Base-by-base conservation (phyloP, 1,140 invertebrate species). In the Drosophila auraria region DNA sequence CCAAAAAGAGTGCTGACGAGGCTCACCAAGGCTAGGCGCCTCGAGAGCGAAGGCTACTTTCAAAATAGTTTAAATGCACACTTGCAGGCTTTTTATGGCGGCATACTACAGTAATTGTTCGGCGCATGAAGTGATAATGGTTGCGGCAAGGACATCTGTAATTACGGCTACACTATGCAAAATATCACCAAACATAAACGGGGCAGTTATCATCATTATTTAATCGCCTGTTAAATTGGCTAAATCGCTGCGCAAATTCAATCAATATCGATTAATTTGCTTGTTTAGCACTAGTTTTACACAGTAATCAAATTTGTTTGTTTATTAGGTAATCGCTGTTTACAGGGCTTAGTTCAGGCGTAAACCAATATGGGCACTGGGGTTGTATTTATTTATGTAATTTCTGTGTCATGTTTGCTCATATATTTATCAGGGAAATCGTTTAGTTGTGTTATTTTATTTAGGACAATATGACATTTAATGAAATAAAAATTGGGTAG, bases 31-130 rank as follows among this genome's bases (percentile, higher is more conserved):
- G 12, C 5, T 7, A 25, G 69, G 66, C 57, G 64, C 17, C 44
- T 45, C 47, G 17, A 33, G 25, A 64, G 38, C n/a, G 63, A 53
- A 20, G 59, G 44, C 51, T 47, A 61, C 70, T 74, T 83, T 65
- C 30, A 17, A 62, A 80, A 83, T 80, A 71, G 66, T 82, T 77
- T 60, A 68, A 83, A 83, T 63, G 66, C 82, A 57, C 44, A 64
- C 59, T 75, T 57, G 59, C 72, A 66, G 45, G 64, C 50, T 45
- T 56, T 64, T 60, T 47, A 69, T 45, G 56, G 40, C 57, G 47
- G 57, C n/a, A 49, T 12, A 14, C 38, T 33, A 5, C 12, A 30
- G 47, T 72, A 72, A 84, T 84, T 72, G 65, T 81, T 53, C 25
- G 45, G 25, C 65, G 60, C 53, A 72, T 59, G 59, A 17, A 59